A percentile compares a stretch with the other conserved stretches of the same genome.
Evolutionary conservation across 2,888 invertebrate species (phyloP).

Genomic region (Leptinotarsa juncta): DNA sequence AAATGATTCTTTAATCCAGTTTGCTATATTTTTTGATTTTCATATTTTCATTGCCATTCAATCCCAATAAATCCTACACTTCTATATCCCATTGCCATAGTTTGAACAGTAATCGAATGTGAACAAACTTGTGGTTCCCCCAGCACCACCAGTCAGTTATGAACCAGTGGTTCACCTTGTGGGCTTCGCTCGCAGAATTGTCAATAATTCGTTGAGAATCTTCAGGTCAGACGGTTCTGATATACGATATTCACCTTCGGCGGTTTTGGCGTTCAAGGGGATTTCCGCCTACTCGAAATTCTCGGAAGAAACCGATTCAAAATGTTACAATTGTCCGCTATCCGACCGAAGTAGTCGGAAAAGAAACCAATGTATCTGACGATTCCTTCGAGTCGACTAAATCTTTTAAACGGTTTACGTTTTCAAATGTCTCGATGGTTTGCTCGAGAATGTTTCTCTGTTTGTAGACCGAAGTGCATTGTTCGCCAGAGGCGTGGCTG

Average conservation of each 20-base stretch:
- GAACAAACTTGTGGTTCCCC: too few relatives aligned
- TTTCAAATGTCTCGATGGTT: constrained; percentile 15
- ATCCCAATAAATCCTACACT: too few relatives aligned
- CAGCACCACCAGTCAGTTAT: too few relatives aligned
- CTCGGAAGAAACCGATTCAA: constrained; percentile 3
- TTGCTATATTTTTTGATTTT: too few relatives aligned
- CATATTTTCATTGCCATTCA: too few relatives aligned
- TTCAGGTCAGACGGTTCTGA: background rate
- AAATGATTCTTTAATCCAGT: too few relatives aligned
- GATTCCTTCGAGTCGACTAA: constrained; percentile 12
- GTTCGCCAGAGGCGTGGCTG: constrained; percentile 18
- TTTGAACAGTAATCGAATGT: too few relatives aligned
- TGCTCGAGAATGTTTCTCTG: constrained; percentile 18
- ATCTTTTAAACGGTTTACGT: constrained; percentile 15
- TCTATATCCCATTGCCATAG: too few relatives aligned
- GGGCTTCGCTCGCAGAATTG: background rate
- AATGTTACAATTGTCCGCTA: background rate
- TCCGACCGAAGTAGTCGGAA: background rate
- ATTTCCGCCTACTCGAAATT: constrained; percentile 6
- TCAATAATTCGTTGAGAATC: background rate
- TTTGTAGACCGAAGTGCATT: constrained; percentile 17
- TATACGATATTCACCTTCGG: constrained; percentile 4
- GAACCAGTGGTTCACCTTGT: background rate
- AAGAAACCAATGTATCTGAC: constrained; percentile 4
- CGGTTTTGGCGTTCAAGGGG: constrained; percentile 15